These are phyloP conservation scores for Tenthredo livida DNA, from an alignment of 2,888 invertebrate genomes.

Conservation along the genomic window DNA sequence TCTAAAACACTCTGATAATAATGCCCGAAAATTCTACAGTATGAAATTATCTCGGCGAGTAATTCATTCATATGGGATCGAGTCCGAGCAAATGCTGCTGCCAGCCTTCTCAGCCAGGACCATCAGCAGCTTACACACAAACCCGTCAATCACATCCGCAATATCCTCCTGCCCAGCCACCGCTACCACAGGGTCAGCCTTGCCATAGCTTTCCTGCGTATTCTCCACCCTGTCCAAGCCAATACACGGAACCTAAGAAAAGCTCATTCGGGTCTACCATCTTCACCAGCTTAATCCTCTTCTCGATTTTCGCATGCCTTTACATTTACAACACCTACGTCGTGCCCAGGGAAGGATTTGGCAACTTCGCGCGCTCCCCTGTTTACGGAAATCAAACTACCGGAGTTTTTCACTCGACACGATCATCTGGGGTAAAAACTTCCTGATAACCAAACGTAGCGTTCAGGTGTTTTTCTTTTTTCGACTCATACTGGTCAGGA, in stretches of 20 bases:
- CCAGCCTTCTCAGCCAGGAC: constrained; percentile 8
- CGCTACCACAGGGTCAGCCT: background rate
- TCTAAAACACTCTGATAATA: background rate
- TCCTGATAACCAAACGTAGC: background rate
- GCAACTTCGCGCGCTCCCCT: background rate
- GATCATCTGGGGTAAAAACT: constrained; percentile 29
- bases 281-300: constrained; percentile 7
- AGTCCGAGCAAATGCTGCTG: constrained; percentile 46
- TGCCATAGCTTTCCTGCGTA: constrained; percentile 23
- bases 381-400: constrained; percentile 1
- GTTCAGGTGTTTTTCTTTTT: background rate
- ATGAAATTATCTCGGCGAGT: constrained; percentile 34
- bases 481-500: background rate
- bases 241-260: background rate
- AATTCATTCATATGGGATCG: constrained; percentile 42
- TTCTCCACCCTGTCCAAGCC: constrained; percentile 6
- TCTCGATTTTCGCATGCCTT: constrained; percentile 13
- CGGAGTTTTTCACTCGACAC: background rate
- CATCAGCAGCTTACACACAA: background rate
- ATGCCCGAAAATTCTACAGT: constrained; percentile 21
- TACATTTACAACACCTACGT: constrained; percentile 36
- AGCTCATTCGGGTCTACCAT: constrained; percentile 5
- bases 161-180: background rate
- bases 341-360: constrained; percentile 1
- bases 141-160: constrained; percentile 12